A percentile compares a stretch with the other conserved stretches of the same genome.
phyloP scores from a whole-genome alignment of 1,140 invertebrate species.

The Thaumatotibia leucotreta region DNA sequence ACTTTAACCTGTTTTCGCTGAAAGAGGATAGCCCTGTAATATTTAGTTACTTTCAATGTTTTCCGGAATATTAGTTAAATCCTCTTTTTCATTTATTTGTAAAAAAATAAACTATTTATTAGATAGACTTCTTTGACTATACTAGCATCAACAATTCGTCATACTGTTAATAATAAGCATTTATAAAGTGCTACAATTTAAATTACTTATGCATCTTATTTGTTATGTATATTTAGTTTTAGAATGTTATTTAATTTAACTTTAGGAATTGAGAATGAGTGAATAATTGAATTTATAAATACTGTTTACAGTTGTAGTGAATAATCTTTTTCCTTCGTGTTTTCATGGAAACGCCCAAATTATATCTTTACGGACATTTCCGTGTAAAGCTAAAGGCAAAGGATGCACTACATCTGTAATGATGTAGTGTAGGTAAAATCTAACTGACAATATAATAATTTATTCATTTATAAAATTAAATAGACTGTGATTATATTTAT shows the following conservation, averaged over 20 bases:
- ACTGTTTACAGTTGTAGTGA: not conserved
- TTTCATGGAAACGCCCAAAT: no score
- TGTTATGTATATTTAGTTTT: not conserved
- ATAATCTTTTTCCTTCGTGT: no score
- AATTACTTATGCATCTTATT: not conserved
- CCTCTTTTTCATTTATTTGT: not conserved
- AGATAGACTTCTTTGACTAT: no score
- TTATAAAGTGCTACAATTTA: not conserved
- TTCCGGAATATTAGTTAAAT: not conserved
- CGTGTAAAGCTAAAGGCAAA: no score
- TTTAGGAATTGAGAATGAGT: not conserved
- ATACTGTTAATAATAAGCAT: not conserved
- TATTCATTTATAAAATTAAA: not conserved
- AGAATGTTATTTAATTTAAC: not conserved
- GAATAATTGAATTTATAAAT: not conserved
- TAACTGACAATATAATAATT: not conserved
- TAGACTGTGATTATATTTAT: constrained; percentile 10
- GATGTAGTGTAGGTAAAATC: not conserved
- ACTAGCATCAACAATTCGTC: not conserved
- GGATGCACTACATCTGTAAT: not conserved
- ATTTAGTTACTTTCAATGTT: not conserved
- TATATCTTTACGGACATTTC: no score
- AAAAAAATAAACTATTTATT: not conserved
- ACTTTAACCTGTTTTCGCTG: not conserved
- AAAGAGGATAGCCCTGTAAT: not conserved